These are phyloP conservation scores for Bombus picipes DNA, from an alignment of 1,140 invertebrate species.

Conservation along the genomic window DNA sequence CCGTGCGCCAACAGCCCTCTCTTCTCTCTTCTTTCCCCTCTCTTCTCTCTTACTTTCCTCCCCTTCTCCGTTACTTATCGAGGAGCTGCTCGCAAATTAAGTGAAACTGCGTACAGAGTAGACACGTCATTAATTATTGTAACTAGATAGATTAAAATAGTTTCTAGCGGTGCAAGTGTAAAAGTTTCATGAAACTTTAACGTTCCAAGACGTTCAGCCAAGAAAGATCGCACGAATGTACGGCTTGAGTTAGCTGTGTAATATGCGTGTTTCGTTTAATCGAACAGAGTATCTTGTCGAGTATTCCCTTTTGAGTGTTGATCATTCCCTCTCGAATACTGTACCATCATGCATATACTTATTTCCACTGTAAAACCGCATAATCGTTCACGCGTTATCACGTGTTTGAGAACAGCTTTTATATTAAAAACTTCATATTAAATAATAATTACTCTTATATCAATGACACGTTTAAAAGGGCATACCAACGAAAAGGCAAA, in stretches of 20 bases:
- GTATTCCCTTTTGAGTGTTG: neutral
- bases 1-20: neutral
- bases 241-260: neutral
- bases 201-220: neutral
- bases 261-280: neutral
- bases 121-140: slow-evolving; percentile 49
- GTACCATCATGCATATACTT: too few species aligned
- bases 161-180: neutral
- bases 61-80: neutral
- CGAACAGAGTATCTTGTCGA: neutral
- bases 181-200: slow-evolving; percentile 26
- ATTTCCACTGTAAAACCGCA: too few species aligned
- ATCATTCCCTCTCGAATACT: too few species aligned
- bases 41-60: neutral
- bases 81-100: slow-evolving; percentile 19
- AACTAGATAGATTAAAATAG: slow-evolving; percentile 59
- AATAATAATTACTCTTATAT: too few species aligned
- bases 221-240: neutral
- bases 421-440: too few species aligned
- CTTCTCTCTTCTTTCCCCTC: neutral
- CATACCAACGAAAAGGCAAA: too few species aligned
- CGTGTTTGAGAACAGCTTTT: too few species aligned
- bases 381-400: too few species aligned
- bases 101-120: slow-evolving; percentile 15
- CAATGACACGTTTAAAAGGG: too few species aligned